Conservation (phyloP, 37 sponge, comb jelly and placozoan genomes). For the Hormiphora californensis region DNA sequence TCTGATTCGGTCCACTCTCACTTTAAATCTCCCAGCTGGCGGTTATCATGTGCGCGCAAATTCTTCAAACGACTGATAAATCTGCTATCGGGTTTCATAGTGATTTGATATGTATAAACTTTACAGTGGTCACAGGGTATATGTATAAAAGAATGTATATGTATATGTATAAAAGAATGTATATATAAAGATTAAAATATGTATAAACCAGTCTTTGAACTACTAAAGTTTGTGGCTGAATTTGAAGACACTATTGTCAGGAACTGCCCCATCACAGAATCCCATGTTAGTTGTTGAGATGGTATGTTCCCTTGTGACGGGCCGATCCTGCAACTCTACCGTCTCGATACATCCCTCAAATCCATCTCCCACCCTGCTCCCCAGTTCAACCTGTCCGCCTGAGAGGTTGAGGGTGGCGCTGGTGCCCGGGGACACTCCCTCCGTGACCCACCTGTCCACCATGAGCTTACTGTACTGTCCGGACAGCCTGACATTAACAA, state of each 20-base stretch:
- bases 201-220: not conserved
- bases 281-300: not conserved
- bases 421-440: constrained; percentile 10
- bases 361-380: not conserved
- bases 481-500: not conserved
- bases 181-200: too few species aligned
- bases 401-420: not conserved
- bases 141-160: too few species aligned
- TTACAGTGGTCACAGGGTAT: too few species aligned
- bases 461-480: not conserved
- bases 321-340: not conserved
- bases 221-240: not conserved
- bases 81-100: too few species aligned
- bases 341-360: constrained; percentile 19
- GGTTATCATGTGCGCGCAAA: too few species aligned
- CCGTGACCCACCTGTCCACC: constrained; percentile 20
- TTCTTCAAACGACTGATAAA: too few species aligned
- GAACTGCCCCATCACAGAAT: not conserved
- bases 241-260: constrained; percentile 35
- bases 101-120: too few species aligned
- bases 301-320: not conserved
- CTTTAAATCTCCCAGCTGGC: too few species aligned
- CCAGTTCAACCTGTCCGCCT: not conserved
- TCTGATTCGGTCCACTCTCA: too few species aligned
- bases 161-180: too few species aligned